Conservation (phyloP, 2,113 vertebrate species). For the Mustelus asterias region DNA sequence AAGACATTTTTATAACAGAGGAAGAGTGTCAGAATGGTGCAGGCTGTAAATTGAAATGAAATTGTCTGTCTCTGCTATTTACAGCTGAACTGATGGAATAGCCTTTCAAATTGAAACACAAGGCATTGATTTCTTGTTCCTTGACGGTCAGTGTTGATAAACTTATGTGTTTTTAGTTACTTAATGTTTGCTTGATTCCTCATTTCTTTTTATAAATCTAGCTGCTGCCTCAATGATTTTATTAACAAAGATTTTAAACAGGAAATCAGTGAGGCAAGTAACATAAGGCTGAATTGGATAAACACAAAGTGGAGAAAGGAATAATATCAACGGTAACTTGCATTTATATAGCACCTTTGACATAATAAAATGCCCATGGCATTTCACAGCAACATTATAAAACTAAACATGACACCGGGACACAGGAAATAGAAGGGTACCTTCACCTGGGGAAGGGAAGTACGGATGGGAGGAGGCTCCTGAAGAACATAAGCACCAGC, state of each 20-base stretch:
- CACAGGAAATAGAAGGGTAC: too few species aligned
- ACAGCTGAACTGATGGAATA: background rate
- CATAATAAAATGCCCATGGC: too few species aligned
- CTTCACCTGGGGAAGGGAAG: too few species aligned
- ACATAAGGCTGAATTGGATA: background rate
- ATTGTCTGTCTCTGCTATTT: background rate
- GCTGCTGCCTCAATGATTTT: background rate
- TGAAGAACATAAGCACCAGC: too few species aligned
- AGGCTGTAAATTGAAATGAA: conserved; percentile 19
- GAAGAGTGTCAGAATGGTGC: background rate
- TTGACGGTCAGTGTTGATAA: background rate
- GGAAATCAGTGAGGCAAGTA: background rate
- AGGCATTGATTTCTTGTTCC: background rate
- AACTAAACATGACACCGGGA: too few species aligned
- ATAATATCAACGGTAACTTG: background rate
- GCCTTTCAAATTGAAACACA: background rate
- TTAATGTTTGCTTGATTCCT: background rate
- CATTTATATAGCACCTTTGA: background rate
- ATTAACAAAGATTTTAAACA: background rate
- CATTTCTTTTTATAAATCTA: background rate
- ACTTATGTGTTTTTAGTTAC: background rate
- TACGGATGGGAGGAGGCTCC: too few species aligned
- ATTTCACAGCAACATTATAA: too few species aligned
- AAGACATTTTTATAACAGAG: background rate
- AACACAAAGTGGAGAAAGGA: background rate